Percentiles rank a stretch among this genome's conserved stretches.
Conservation (phyloP, 2,797 vertebrate genomes). For the Semotilus atromaculatus region DNA sequence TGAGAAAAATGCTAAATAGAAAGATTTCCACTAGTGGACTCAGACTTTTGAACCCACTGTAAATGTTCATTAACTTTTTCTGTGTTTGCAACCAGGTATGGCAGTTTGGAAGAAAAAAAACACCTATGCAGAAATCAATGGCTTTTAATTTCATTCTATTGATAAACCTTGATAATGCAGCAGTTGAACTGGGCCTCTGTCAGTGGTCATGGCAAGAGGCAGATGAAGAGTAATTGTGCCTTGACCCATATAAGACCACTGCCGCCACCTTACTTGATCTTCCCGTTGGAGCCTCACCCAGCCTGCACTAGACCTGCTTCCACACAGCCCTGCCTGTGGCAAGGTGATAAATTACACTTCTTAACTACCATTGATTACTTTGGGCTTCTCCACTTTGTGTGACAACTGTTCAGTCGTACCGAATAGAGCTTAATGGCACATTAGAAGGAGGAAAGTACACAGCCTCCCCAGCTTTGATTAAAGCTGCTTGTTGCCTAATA, state of each 20-base stretch:
- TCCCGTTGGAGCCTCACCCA: constrained; percentile 53
- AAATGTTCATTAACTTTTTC: constrained; percentile 42
- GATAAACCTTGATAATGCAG: constrained; percentile 81
- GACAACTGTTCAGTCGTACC: constrained; percentile 93
- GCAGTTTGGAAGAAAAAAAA: constrained; percentile 34
- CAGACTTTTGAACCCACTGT: constrained; percentile 3
- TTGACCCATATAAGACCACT: constrained; percentile 73
- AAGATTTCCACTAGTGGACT: neutral
- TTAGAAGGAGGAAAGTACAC: constrained; percentile 84
- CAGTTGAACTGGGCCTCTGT: constrained; percentile 78
- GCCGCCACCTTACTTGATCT: constrained; percentile 68
- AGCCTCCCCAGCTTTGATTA: constrained; percentile 80
- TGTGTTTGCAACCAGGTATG: constrained; percentile 44
- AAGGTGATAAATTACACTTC: constrained; percentile 99
- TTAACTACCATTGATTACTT: constrained; percentile 98
- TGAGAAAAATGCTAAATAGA: neutral
- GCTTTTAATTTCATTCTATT: constrained; percentile 81
- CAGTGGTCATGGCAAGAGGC: constrained; percentile 77
- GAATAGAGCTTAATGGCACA: constrained; percentile 92
- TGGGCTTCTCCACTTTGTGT: constrained; percentile 89
- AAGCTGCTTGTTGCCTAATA: constrained; percentile 85
- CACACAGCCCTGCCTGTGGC: constrained; percentile 87
- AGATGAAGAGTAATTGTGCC: constrained; percentile 83
- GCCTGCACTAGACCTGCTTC: constrained; percentile 66
- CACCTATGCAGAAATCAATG: constrained; percentile 75